phyloP scores from a whole-genome alignment of 2,113 vertebrate genomes.

The Actinemys pallida region DNA sequence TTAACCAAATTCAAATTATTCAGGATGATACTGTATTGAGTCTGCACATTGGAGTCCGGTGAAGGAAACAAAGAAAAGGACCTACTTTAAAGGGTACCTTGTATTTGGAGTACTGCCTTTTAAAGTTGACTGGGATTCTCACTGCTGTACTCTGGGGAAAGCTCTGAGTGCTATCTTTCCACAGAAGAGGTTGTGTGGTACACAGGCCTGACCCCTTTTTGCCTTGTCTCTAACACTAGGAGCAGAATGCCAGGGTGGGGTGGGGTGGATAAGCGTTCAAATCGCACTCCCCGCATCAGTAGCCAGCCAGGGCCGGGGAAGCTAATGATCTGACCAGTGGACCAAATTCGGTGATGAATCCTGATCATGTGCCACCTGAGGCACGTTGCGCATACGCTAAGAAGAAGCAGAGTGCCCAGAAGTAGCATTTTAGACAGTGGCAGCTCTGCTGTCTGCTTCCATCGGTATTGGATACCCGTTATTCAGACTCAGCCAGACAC shows the following conservation, averaged over 20 bases:
- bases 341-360: too few species aligned
- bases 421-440: not conserved
- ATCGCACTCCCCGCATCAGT: too few species aligned
- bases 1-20: not conserved
- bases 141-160: constrained; percentile 4
- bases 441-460: constrained; percentile 2
- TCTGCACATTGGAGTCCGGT: rapidly evolving
- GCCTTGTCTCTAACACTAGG: constrained; percentile 1
- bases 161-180: not conserved
- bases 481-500: constrained; percentile 5
- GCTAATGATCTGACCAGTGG: too few species aligned
- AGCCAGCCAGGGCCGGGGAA: too few species aligned
- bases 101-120: not conserved
- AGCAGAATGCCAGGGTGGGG: not conserved
- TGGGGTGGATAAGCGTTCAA: too few species aligned
- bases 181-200: not conserved
- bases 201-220: constrained; percentile 7
- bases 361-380: too few species aligned
- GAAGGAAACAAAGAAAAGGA: not conserved
- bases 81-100: not conserved
- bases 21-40: rapidly evolving
- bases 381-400: too few species aligned
- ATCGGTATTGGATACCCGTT: not conserved
- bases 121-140: not conserved
- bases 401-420: not conserved